Conservation (phyloP, 2,113 vertebrate genomes). For the Todiramphus chloris region DNA sequence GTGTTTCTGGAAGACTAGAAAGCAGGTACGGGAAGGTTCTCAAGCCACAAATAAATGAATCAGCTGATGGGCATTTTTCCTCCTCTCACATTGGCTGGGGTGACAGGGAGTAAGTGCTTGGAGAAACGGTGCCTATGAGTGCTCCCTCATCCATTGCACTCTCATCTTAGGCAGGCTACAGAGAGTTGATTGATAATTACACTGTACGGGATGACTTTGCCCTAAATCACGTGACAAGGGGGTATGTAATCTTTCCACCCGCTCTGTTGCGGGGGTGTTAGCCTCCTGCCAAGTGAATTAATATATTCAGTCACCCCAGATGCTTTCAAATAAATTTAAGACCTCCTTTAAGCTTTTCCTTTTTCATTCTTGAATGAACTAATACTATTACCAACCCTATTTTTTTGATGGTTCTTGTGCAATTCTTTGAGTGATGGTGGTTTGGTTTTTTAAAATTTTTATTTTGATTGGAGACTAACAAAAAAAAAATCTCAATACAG, state of each 20-base stretch:
- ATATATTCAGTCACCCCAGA: neutral
- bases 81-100: neutral
- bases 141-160: neutral
- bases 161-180: neutral
- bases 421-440: neutral
- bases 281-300: neutral
- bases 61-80: neutral
- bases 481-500: neutral
- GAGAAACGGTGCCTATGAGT: rapidly evolving
- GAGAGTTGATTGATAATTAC: neutral
- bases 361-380: neutral
- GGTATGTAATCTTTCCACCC: neutral
- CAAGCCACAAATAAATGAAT: neutral
- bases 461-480: neutral
- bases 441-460: neutral
- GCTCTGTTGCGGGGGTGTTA: rapidly evolving
- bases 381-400: neutral
- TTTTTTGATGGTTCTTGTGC: neutral
- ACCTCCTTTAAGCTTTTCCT: neutral
- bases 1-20: neutral
- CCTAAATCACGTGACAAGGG: neutral
- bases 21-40: neutral
- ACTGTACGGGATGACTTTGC: neutral
- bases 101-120: neutral
- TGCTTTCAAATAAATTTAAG: neutral